phyloP scores from a whole-genome alignment of 1,140 invertebrate genomes.

The Saccostrea echinata region DNA sequence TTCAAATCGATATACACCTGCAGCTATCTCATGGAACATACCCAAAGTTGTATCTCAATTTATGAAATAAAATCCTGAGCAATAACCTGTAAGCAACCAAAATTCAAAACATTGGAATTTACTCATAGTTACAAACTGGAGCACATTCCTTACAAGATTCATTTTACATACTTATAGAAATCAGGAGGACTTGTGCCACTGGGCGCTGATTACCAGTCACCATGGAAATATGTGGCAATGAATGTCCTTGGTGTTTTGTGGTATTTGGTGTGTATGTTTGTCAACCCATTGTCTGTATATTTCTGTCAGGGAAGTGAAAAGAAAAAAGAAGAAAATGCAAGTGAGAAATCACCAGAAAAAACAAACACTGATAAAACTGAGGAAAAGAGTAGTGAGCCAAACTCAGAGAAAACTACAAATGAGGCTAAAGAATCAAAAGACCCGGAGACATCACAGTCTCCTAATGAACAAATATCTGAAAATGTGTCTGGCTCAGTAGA shows the following conservation, averaged over 20 bases:
- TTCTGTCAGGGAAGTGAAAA: slow-evolving; percentile 3
- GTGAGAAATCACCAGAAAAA: slow-evolving; percentile 16
- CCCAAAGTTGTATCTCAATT: not conserved
- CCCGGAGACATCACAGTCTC: not conserved
- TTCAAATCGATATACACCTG: not conserved
- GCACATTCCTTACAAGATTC: not conserved
- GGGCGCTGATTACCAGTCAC: not conserved
- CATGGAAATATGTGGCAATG: slow-evolving; percentile 32
- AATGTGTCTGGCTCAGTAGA: not conserved
- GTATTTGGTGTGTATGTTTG: slow-evolving; percentile 28
- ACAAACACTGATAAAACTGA: not conserved
- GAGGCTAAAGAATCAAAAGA: not conserved
- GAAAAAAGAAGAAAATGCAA: not conserved
- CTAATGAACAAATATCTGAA: slow-evolving; percentile 11
- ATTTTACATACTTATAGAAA: slow-evolving; percentile 27
- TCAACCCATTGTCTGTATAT: slow-evolving; percentile 33
- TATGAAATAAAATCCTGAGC: not conserved
- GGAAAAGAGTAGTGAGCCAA: not conserved
- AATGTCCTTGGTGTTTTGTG: slow-evolving; percentile 33
- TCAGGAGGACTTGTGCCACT: slow-evolving; percentile 26
- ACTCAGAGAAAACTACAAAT: not conserved
- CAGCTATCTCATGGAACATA: not conserved
- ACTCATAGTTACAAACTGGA: not conserved
- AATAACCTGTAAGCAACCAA: not conserved
- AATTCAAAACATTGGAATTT: not conserved